phyloP scores from a whole-genome alignment of 2,113 vertebrate species.

The Phodopus roborovskii region DNA sequence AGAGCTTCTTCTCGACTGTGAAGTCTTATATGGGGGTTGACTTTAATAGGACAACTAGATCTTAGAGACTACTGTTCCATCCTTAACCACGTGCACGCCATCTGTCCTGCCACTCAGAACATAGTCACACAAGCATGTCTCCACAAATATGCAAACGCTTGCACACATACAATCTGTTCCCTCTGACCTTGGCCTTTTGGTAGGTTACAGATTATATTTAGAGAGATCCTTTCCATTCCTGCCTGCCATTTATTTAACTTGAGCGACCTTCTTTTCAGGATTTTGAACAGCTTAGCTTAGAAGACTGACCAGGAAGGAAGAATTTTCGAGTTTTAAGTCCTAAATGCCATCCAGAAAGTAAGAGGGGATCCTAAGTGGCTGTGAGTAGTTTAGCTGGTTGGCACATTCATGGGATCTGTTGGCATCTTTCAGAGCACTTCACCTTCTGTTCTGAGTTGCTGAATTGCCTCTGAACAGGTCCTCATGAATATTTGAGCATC shows the following conservation, averaged over 20 bases:
- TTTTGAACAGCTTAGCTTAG: neutral
- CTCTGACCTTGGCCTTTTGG: neutral
- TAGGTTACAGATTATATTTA: too few relatives aligned
- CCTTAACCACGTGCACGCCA: fast-evolving
- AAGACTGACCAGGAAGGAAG: neutral
- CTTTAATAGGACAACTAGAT: neutral
- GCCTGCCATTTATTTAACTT: neutral
- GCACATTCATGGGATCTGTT: fast-evolving
- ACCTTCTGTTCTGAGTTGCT: slow-evolving; percentile 94
- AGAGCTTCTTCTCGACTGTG: neutral
- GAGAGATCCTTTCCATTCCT: neutral
- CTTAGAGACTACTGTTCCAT: fast-evolving
- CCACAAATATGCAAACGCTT: neutral
- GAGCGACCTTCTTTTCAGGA: neutral
- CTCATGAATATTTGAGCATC: slow-evolving; percentile 98
- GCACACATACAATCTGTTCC: neutral
- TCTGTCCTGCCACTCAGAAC: too few relatives aligned
- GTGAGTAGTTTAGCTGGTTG: fast-evolving
- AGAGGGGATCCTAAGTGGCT: neutral
- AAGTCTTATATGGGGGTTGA: neutral
- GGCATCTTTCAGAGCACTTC: neutral
- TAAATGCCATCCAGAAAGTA: neutral
- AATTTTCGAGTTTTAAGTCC: neutral
- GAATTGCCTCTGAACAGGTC: slow-evolving; percentile 96
- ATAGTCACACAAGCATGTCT: fast-evolving